Evolutionary conservation across 2,113 vertebrate genomes (phyloP).

Genomic region (Pagrus major): DNA sequence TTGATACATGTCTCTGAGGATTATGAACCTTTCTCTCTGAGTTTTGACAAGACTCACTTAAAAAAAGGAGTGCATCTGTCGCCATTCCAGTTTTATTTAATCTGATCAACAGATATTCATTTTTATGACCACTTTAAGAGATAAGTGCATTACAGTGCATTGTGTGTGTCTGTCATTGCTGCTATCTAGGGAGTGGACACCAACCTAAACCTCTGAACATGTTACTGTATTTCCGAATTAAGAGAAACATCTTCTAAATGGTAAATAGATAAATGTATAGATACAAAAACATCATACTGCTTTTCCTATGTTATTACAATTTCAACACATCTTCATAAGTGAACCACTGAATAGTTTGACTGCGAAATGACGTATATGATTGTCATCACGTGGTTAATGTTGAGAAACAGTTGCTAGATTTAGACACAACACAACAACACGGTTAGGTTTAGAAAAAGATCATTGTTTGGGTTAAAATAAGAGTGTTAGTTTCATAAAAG

Average conservation of each 20-base stretch:
- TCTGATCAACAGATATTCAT: conserved; percentile 19
- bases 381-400: too few species aligned
- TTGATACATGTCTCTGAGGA: conserved; percentile 53
- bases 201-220: neutral
- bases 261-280: neutral
- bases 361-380: too few species aligned
- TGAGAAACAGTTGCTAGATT: too few species aligned
- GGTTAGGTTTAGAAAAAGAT: too few species aligned
- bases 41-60: conserved; percentile 41
- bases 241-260: neutral
- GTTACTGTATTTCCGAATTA: neutral
- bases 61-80: conserved; percentile 21
- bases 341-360: too few species aligned
- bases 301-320: neutral
- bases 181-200: neutral
- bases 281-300: neutral
- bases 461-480: too few species aligned
- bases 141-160: neutral
- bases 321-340: too few species aligned
- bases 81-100: conserved; percentile 14
- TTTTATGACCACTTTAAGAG: conserved; percentile 40
- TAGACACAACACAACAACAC: too few species aligned
- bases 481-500: too few species aligned
- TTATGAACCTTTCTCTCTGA: conserved; percentile 26
- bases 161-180: neutral